Evolutionary conservation across 2,113 vertebrate species (phyloP).

Genomic region (Menura novaehollandiae): DNA sequence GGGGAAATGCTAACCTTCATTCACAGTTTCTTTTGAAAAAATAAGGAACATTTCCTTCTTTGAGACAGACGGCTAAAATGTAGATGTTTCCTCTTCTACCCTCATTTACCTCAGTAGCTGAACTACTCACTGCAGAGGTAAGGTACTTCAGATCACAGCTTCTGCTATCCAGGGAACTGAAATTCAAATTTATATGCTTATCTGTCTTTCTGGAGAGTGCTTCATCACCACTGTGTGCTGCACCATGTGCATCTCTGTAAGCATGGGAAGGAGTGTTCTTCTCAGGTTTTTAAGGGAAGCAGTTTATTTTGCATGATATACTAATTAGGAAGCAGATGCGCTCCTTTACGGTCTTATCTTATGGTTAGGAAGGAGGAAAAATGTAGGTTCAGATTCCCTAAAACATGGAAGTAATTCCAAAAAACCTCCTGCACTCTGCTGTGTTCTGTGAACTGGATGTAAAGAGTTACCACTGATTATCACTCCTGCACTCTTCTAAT

Average conservation of each 20-base stretch:
- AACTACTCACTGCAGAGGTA: not conserved
- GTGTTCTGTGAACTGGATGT: not conserved
- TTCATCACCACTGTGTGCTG: not conserved
- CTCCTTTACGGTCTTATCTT: not conserved
- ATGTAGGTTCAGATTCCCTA: not conserved
- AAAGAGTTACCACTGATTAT: not conserved
- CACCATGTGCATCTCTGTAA: not conserved
- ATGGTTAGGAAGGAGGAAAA: not conserved
- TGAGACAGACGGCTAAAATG: not conserved
- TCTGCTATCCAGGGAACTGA: not conserved
- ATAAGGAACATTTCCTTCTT: not conserved
- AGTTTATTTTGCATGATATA: not conserved
- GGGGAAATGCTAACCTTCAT: not conserved
- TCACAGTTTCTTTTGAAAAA: not conserved
- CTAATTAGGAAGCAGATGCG: not conserved
- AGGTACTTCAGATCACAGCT: conserved; percentile 15
- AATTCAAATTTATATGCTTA: conserved; percentile 2
- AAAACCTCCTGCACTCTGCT: not conserved
- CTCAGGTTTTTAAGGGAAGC: not conserved
- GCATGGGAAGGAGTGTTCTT: not conserved
- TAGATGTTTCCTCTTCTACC: not conserved
- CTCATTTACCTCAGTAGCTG: not conserved
- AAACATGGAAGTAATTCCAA: not conserved
- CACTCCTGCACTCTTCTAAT: not conserved
- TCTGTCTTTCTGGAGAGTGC: not conserved